Percentiles rank a stretch among this genome's conserved stretches.
These are phyloP conservation scores for Lymantria monacha DNA, from an alignment of 2,888 invertebrate genomes.

Conservation along the genomic window DNA sequence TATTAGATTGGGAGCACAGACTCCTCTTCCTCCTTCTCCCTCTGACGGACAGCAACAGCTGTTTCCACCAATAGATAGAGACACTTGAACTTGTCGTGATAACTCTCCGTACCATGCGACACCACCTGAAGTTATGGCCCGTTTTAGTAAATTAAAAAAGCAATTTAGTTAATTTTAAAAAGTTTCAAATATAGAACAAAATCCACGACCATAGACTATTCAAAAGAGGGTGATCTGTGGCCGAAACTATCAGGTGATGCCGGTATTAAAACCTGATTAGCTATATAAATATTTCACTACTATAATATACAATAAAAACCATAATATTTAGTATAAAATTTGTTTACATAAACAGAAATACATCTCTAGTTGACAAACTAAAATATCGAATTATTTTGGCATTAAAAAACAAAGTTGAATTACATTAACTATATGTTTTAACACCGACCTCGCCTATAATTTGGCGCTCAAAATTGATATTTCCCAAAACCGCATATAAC, in stretches of 20 bases:
- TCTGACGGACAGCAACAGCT: constrained; percentile 66
- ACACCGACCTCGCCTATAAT: constrained; percentile 67
- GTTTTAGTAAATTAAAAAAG: constrained; percentile 14
- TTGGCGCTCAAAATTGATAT: constrained; percentile 14
- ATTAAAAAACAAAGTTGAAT: constrained; percentile 28
- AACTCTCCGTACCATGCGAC: constrained; percentile 42
- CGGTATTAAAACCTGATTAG: constrained; percentile 77
- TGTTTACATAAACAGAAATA: constrained; percentile 48
- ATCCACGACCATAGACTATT: too few species aligned
- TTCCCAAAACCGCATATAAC: too few species aligned
- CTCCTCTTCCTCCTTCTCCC: constrained; percentile 59
- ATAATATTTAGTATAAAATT: constrained; percentile 41
- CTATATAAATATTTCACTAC: constrained; percentile 31
- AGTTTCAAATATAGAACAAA: neutral
- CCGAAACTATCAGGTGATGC: constrained; percentile 59
- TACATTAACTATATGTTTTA: constrained; percentile 54
- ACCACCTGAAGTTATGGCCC: constrained; percentile 59
- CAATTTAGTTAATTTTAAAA: neutral
- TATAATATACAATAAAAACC: constrained; percentile 35
- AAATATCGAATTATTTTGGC: constrained; percentile 30
- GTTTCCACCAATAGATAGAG: constrained; percentile 68
- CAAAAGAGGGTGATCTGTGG: too few species aligned
- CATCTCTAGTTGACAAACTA: constrained; percentile 35
- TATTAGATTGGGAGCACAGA: constrained; percentile 32
- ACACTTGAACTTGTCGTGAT: constrained; percentile 65